phyloP scores from a whole-genome alignment of 2,113 vertebrate species.

The Trochalopteron elliotii region DNA sequence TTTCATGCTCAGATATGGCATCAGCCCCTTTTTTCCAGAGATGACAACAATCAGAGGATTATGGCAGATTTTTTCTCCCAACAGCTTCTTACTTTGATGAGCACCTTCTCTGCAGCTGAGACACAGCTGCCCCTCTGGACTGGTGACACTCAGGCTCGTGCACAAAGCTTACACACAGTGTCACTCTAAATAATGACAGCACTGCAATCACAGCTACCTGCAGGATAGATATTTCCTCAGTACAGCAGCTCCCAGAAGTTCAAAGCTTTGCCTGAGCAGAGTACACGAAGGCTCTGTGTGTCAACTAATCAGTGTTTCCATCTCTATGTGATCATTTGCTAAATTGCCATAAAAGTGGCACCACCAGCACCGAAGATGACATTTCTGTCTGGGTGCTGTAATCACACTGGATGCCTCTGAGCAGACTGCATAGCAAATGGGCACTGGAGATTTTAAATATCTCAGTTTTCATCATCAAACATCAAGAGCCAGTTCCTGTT shows the following conservation, averaged over 20 bases:
- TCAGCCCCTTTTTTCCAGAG: neutral
- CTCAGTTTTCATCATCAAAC: constrained; percentile 29
- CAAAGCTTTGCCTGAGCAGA: neutral
- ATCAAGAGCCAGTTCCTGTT: constrained; percentile 1
- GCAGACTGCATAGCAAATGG: neutral
- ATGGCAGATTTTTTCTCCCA: neutral
- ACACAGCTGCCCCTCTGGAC: neutral
- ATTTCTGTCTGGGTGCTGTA: constrained; percentile 15
- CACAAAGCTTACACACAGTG: neutral
- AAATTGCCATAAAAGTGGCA: constrained; percentile 15
- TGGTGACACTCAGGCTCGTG: neutral
- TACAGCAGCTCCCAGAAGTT: neutral
- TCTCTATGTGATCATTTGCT: neutral
- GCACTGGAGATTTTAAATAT: neutral
- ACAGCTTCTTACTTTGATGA: neutral
- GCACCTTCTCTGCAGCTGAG: neutral
- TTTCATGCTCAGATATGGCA: neutral
- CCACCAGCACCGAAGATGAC: neutral
- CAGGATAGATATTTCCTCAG: neutral
- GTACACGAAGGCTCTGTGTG: neutral
- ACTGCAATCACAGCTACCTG: neutral
- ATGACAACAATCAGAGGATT: neutral
- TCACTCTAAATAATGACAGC: neutral
- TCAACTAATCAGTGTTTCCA: neutral
- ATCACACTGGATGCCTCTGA: neutral